Evolutionary conservation across 2,888 invertebrate species (phyloP).

Genomic region (Agrochola lota): DNA sequence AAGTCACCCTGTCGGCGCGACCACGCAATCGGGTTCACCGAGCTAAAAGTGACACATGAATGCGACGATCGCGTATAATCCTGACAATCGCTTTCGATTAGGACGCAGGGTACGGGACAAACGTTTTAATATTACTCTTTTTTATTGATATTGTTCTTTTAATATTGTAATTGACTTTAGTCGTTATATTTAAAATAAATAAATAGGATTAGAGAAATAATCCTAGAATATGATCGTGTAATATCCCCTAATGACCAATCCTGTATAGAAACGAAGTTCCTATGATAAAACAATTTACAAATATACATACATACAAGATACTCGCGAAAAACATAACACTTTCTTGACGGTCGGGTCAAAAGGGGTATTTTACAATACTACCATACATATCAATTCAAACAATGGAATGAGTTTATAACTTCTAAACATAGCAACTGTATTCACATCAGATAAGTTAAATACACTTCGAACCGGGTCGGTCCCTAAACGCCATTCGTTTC

Average conservation of each 20-base stretch:
- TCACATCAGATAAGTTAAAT: constrained; percentile 46
- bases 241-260: neutral
- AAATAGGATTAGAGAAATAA: neutral
- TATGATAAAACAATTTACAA: neutral
- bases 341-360: neutral
- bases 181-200: neutral
- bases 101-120: too few species aligned
- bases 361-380: neutral
- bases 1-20: too few species aligned
- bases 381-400: constrained; percentile 43
- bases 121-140: too few species aligned
- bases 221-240: neutral
- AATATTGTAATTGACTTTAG: neutral
- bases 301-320: too few species aligned
- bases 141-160: too few species aligned
- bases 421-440: constrained; percentile 39
- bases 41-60: too few species aligned
- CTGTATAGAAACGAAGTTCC: neutral
- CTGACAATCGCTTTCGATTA: too few species aligned
- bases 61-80: too few species aligned
- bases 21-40: too few species aligned
- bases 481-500: constrained; percentile 44
- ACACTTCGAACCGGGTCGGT: constrained; percentile 33
- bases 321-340: too few species aligned
- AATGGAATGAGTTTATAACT: constrained; percentile 33